Percentiles rank a stretch among this genome's conserved stretches.
These are phyloP conservation scores for Tetrapedia diversipes DNA, from an alignment of 2,888 invertebrate genomes.

Conservation along the genomic window DNA sequence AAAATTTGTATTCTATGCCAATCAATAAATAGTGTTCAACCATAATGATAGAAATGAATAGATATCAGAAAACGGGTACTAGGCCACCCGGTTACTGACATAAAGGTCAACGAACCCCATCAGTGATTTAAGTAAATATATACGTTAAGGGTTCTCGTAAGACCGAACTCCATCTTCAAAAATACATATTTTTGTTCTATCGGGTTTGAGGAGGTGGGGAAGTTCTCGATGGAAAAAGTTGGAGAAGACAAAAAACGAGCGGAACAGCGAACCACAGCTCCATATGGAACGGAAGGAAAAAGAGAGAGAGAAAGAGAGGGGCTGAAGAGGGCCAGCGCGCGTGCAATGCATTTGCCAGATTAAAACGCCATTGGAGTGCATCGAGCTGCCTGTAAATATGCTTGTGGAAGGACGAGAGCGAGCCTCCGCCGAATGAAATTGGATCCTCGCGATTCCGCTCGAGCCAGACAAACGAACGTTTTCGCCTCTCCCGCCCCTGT, in stretches of 20 bases:
- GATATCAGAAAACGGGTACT: too few relatives aligned
- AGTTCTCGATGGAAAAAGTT: constrained; percentile 34
- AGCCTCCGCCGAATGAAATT: constrained; percentile 52
- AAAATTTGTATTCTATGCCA: too few relatives aligned
- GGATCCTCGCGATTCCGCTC: constrained; percentile 44
- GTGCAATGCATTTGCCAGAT: constrained; percentile 69
- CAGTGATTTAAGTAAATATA: too few relatives aligned
- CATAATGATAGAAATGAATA: too few relatives aligned
- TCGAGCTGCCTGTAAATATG: constrained; percentile 72
- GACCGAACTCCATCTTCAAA: too few relatives aligned
- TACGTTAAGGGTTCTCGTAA: too few relatives aligned
- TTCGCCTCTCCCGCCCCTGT: constrained; percentile 4
- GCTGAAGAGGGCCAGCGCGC: constrained; percentile 12
- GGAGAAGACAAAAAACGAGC: background rate
- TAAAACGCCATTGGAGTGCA: constrained; percentile 71
- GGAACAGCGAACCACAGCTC: background rate
- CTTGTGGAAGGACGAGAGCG: constrained; percentile 40
- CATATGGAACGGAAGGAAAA: background rate
- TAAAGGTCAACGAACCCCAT: too few relatives aligned
- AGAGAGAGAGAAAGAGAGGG: background rate
- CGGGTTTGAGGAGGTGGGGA: background rate
- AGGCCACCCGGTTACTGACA: too few relatives aligned
- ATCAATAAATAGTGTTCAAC: too few relatives aligned
- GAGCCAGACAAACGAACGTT: constrained; percentile 26
- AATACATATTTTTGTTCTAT: background rate